phyloP scores from a whole-genome alignment of 2,797 vertebrate species.

The Nannoperca obscura region DNA sequence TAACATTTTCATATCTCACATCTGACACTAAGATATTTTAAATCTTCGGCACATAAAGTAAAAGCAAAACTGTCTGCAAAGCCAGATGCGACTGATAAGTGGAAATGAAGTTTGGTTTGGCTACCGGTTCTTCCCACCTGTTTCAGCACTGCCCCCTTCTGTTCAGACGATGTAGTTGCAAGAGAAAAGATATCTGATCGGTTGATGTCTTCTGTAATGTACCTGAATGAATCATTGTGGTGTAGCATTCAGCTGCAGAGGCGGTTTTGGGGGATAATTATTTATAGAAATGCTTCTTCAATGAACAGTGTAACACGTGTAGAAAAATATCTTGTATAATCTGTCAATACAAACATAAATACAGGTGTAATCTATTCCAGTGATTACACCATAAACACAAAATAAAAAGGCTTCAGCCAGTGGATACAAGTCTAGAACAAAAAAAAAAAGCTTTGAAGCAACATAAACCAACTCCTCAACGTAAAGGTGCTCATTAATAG shows the following conservation, averaged over 20 bases:
- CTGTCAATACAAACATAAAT: slow-evolving; percentile 62
- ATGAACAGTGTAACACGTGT: slow-evolving; percentile 50
- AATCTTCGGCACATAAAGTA: too few species aligned
- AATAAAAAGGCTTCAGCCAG: slow-evolving; percentile 5
- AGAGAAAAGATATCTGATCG: not conserved
- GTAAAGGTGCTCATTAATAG: slow-evolving; percentile 44
- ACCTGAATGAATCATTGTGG: not conserved
- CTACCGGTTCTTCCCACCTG: not conserved
- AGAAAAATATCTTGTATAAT: slow-evolving; percentile 43
- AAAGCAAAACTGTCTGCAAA: slow-evolving; percentile 2
- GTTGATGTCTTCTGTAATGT: not conserved
- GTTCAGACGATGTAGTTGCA: slow-evolving; percentile 31
- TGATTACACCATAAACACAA: slow-evolving; percentile 61
- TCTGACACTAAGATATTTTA: not conserved
- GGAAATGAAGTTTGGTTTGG: not conserved
- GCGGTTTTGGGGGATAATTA: slow-evolving; percentile 7
- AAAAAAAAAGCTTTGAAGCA: slow-evolving; percentile 26
- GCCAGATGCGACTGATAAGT: not conserved
- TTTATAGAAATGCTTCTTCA: slow-evolving; percentile 54
- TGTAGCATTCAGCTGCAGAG: slow-evolving; percentile 23
- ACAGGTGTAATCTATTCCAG: slow-evolving; percentile 41
- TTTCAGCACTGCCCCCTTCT: slow-evolving; percentile 57
- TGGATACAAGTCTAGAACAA: slow-evolving; percentile 17
- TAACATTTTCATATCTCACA: not conserved
- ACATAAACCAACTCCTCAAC: slow-evolving; percentile 37